phyloP scores from a whole-genome alignment of 2,113 vertebrate species.

The Choloepus hoffmanni region DNA sequence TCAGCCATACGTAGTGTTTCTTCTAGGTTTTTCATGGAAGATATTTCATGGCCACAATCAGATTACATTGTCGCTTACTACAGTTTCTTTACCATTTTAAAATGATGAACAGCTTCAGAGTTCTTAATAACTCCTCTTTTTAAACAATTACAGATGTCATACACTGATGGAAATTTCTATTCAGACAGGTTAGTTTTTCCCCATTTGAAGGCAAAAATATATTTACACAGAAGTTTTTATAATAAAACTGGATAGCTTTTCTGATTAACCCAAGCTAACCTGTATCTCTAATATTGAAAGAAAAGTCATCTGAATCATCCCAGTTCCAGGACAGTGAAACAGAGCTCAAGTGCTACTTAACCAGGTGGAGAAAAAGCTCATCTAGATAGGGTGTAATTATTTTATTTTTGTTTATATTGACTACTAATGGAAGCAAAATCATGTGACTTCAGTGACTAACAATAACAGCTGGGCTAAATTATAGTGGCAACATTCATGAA shows the following conservation, averaged over 20 bases:
- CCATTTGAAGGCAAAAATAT: rapidly evolving
- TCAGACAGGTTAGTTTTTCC: neutral
- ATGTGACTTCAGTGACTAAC: neutral
- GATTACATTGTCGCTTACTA: neutral
- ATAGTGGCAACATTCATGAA: neutral
- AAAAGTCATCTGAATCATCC: neutral
- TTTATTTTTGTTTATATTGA: neutral
- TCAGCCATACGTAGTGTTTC: neutral
- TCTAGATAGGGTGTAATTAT: neutral
- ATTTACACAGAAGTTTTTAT: neutral
- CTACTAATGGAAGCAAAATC: constrained; percentile 48
- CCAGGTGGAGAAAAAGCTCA: neutral
- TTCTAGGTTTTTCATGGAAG: neutral
- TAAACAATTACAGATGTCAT: neutral
- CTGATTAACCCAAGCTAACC: neutral
- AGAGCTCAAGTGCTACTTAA: neutral
- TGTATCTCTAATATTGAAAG: neutral
- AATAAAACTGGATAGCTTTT: neutral
- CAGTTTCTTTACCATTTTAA: neutral
- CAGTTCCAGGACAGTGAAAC: neutral
- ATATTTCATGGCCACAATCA: neutral
- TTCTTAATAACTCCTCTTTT: neutral
- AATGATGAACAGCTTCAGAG: neutral
- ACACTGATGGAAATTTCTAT: neutral
- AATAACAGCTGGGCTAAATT: neutral